Percentiles rank a stretch among this genome's conserved stretches.
phyloP scores from a whole-genome alignment of 2,113 vertebrate genomes.

The Syngnathus typhle region DNA sequence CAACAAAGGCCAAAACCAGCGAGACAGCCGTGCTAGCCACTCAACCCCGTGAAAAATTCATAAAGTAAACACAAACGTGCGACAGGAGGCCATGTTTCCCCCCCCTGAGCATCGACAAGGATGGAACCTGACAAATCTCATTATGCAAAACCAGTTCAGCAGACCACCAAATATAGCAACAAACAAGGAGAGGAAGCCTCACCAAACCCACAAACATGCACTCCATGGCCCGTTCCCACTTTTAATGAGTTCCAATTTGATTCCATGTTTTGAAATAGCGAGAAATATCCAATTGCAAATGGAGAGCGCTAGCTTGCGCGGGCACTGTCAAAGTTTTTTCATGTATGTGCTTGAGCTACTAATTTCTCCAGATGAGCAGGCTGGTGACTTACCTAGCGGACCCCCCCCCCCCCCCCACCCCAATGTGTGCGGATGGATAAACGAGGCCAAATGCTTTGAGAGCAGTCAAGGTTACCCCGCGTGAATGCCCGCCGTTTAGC shows the following conservation, averaged over 20 bases:
- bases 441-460: conserved; percentile 4
- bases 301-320: background rate
- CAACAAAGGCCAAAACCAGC: too few relatives aligned
- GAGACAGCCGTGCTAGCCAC: too few relatives aligned
- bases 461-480: conserved; percentile 7
- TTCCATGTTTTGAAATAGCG: too few relatives aligned
- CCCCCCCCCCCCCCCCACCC: background rate
- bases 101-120: conserved; percentile 5
- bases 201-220: background rate
- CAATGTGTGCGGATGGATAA: background rate
- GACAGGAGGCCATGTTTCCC: conserved; percentile 12
- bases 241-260: too few relatives aligned
- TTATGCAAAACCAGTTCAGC: conserved; percentile 20
- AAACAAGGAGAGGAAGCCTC: background rate
- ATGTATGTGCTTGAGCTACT: background rate
- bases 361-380: conserved; percentile 3
- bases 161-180: background rate
- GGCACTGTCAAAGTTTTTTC: background rate
- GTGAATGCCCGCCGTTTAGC: background rate
- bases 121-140: conserved; percentile 16
- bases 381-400: background rate
- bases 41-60: background rate
- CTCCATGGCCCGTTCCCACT: background rate
- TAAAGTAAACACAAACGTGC: background rate
- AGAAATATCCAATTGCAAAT: background rate